Evolutionary conservation across 2,797 vertebrate species (phyloP).

Genomic region (Anolis apletophallus): DNA sequence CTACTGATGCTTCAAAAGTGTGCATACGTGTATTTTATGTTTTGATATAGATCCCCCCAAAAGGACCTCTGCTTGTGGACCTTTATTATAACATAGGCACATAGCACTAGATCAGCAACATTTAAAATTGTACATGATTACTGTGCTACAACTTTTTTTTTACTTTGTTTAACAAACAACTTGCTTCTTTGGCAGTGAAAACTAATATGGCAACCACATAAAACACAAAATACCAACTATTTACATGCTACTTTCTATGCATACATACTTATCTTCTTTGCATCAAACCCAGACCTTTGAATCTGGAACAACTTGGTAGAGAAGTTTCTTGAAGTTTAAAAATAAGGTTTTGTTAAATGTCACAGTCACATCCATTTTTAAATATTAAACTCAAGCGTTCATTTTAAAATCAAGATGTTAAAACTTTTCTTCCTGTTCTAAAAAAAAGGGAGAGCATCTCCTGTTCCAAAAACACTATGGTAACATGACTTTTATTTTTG

Average conservation of each 20-base stretch:
- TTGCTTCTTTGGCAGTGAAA: neutral
- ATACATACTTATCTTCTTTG: neutral
- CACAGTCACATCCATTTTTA: neutral
- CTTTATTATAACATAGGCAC: neutral
- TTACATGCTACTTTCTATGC: neutral
- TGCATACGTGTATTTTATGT: no score
- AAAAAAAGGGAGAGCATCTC: neutral
- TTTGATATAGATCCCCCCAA: no score
- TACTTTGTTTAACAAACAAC: neutral
- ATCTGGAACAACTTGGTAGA: neutral
- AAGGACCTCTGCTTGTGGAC: no score
- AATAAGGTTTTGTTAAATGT: neutral
- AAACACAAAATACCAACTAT: neutral
- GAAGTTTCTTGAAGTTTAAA: neutral
- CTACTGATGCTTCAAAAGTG: no score
- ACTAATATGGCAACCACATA: neutral
- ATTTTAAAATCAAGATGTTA: neutral
- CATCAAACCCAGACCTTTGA: neutral
- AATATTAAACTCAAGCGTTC: neutral
- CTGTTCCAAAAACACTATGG: neutral
- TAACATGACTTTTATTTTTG: conserved; percentile 39
- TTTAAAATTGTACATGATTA: neutral
- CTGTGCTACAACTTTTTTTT: neutral
- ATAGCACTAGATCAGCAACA: neutral
- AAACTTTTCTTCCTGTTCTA: neutral